Percentiles rank a stretch among this genome's conserved stretches.
These are phyloP conservation scores for Drosophila acutilabella DNA, from an alignment of 2,888 invertebrate genomes.

Conservation along the genomic window DNA sequence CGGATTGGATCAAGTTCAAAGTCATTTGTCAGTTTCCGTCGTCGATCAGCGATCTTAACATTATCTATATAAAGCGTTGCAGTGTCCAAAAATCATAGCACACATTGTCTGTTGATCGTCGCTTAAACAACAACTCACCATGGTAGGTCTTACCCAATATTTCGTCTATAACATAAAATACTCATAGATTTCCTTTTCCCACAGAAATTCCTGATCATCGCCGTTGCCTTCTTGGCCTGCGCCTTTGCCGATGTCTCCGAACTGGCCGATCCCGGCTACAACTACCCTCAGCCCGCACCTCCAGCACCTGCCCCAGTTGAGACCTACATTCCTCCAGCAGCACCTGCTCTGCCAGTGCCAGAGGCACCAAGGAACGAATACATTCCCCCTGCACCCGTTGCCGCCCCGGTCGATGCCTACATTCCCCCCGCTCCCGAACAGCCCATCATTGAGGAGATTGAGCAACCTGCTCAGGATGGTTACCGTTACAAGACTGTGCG, in stretches of 20 bases:
- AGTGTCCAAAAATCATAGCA: slow-evolving; percentile 40
- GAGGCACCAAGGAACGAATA: slow-evolving; percentile 38
- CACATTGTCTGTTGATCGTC: slow-evolving; percentile 45
- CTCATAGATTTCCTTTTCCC: not conserved
- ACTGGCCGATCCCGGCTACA: slow-evolving; percentile 62
- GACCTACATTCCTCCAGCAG: slow-evolving; percentile 66
- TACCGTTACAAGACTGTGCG: slow-evolving; percentile 71
- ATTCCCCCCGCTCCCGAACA: slow-evolving; percentile 50
- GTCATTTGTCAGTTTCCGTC: slow-evolving; percentile 68
- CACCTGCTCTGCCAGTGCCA: slow-evolving; percentile 41
- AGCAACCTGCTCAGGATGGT: slow-evolving; percentile 68
- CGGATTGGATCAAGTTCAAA: slow-evolving; percentile 69
- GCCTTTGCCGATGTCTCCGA: slow-evolving; percentile 73
- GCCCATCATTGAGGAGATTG: slow-evolving; percentile 59
- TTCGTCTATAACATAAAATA: not conserved
- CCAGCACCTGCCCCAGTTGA: slow-evolving; percentile 63
- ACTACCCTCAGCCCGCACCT: slow-evolving; percentile 60
- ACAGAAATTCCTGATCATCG: slow-evolving; percentile 75
- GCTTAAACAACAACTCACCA: slow-evolving; percentile 52
- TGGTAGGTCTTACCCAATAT: slow-evolving; percentile 45
- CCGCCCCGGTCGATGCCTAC: slow-evolving; percentile 48
- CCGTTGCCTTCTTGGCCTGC: slow-evolving; percentile 76
- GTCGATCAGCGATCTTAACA: slow-evolving; percentile 35
- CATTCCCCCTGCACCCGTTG: slow-evolving; percentile 61
- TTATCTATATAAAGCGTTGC: slow-evolving; percentile 56